Conservation (phyloP, 2,113 vertebrate species). For the Hippotragus niger region DNA sequence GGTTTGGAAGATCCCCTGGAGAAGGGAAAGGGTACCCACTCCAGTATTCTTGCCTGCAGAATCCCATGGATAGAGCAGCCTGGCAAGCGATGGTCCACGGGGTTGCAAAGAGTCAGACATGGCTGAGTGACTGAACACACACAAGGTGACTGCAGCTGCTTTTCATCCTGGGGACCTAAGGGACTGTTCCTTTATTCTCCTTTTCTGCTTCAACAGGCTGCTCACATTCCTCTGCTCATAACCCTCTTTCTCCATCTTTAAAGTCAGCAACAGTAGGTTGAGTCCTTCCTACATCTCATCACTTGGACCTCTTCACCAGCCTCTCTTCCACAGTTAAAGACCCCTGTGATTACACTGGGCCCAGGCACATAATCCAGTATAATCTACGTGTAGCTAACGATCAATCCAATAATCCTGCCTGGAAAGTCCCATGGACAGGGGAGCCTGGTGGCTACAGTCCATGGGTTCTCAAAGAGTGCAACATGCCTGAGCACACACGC, state of each 20-base stretch:
- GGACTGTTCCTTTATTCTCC: background rate
- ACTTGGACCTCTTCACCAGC: background rate
- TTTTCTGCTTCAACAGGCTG: background rate
- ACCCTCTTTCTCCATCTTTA: background rate
- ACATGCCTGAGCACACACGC: fast-evolving
- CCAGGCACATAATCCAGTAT: too few relatives aligned
- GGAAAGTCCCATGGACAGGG: background rate
- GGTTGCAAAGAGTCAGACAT: background rate
- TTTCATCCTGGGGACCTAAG: background rate
- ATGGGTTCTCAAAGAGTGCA: fast-evolving
- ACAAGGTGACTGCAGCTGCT: background rate
- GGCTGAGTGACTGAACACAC: background rate
- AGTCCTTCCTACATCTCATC: background rate
- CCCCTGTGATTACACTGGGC: too few relatives aligned
- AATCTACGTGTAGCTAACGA: background rate
- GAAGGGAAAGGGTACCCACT: background rate
- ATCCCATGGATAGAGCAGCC: background rate
- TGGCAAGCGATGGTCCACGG: background rate
- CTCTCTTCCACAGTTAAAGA: background rate
- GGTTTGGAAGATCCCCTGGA: background rate
- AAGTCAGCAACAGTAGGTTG: background rate
- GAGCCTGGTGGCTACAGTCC: background rate
- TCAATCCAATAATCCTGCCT: background rate
- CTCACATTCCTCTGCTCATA: too few relatives aligned
- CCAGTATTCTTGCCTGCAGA: background rate